phyloP scores from a whole-genome alignment of 2,113 vertebrate species.

The Alectura lathami region DNA sequence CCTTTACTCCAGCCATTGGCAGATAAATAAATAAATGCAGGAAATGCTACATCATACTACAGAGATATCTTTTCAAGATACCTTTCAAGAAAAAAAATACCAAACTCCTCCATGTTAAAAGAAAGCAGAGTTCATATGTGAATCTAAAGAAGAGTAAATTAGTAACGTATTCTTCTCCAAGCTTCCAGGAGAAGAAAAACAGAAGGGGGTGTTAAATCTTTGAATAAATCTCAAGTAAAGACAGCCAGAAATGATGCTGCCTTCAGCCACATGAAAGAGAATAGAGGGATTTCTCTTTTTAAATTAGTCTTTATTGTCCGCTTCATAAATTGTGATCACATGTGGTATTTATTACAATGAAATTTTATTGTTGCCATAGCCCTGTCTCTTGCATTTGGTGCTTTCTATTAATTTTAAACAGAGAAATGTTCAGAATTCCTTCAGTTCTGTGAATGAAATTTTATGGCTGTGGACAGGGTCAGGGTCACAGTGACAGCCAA shows the following conservation, averaged over 20 bases:
- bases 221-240: constrained; percentile 51
- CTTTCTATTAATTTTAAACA: constrained; percentile 31
- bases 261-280: constrained; percentile 60
- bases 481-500: neutral
- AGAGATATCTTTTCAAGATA: neutral
- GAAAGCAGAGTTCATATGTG: constrained; percentile 33
- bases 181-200: constrained; percentile 54
- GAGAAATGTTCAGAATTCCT: neutral
- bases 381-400: neutral
- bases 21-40: neutral
- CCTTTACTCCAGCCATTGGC: neutral
- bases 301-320: constrained; percentile 60
- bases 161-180: constrained; percentile 44
- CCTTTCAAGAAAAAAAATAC: neutral
- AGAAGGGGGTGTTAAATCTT: constrained; percentile 61
- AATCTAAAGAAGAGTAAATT: neutral
- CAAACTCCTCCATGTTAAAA: neutral
- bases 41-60: neutral
- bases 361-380: neutral
- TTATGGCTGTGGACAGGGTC: neutral
- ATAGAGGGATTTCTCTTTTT: constrained; percentile 39
- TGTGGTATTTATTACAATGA: constrained; percentile 62
- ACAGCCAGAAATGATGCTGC: constrained; percentile 45
- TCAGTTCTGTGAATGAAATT: neutral
- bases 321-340: constrained; percentile 30